phyloP scores from a whole-genome alignment of 1,140 invertebrate genomes.

The Manduca sexta region DNA sequence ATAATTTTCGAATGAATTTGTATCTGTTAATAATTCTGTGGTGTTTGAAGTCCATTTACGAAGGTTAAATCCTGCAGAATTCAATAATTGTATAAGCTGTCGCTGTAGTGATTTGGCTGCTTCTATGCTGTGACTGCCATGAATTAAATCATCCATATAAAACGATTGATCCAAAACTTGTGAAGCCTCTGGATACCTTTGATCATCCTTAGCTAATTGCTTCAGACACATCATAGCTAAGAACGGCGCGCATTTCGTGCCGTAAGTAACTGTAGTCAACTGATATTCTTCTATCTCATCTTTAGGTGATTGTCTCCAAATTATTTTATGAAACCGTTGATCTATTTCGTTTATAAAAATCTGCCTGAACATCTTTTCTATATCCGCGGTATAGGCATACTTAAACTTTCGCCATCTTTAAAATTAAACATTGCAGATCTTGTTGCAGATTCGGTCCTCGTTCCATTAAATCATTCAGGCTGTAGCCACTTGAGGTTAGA shows the following conservation, averaged over 20 bases:
- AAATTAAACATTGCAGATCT: slow-evolving; percentile 24
- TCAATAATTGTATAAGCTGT: too few relatives aligned
- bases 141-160: too few relatives aligned
- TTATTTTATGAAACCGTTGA: slow-evolving; percentile 11
- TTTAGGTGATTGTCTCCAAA: slow-evolving; percentile 11
- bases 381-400: slow-evolving; percentile 25
- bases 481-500: slow-evolving; percentile 32
- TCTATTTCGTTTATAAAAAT: slow-evolving; percentile 9
- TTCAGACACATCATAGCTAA: slow-evolving; percentile 8
- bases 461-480: slow-evolving; percentile 46
- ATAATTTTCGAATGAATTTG: too few relatives aligned
- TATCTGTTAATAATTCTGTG: too few relatives aligned
- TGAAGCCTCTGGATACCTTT: too few relatives aligned
- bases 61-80: too few relatives aligned
- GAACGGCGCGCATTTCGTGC: slow-evolving; percentile 9
- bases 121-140: too few relatives aligned
- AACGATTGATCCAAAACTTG: too few relatives aligned
- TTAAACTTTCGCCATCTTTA: slow-evolving; percentile 29
- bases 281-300: slow-evolving; percentile 6
- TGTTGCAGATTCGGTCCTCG: slow-evolving; percentile 50
- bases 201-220: slow-evolving; percentile 8
- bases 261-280: slow-evolving; percentile 12
- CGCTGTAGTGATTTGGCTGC: too few relatives aligned
- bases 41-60: too few relatives aligned
- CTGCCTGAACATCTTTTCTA: slow-evolving; percentile 34